A percentile compares a stretch with the other conserved stretches of the same genome.
phyloP scores from a whole-genome alignment of 2,888 invertebrate species.

The Drosophila mimica region DNA sequence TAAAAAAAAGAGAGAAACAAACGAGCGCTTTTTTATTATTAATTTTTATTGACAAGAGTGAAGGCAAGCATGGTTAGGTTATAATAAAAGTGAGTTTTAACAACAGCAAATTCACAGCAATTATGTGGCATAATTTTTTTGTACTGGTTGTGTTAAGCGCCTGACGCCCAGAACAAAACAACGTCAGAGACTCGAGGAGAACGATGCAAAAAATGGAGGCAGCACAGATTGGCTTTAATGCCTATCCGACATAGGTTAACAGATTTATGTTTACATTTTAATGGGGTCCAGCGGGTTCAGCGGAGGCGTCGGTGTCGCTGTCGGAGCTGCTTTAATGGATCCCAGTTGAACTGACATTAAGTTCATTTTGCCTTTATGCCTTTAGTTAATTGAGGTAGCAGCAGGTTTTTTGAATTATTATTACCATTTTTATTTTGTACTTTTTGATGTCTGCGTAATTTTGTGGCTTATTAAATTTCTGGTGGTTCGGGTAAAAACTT shows the following conservation, averaged over 20 bases:
- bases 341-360: slow-evolving; percentile 48
- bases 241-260: slow-evolving; percentile 20
- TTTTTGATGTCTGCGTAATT: slow-evolving; percentile 49
- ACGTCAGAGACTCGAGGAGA: slow-evolving; percentile 15
- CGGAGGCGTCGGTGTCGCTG: slow-evolving; percentile 16
- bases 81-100: slow-evolving; percentile 48
- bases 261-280: slow-evolving; percentile 42
- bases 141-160: slow-evolving; percentile 19
- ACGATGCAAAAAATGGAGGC: slow-evolving; percentile 23
- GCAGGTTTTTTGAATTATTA: slow-evolving; percentile 64
- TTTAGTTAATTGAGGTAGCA: slow-evolving; percentile 65
- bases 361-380: slow-evolving; percentile 51
- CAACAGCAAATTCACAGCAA: slow-evolving; percentile 44
- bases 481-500: slow-evolving; percentile 31
- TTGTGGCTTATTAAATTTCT: slow-evolving; percentile 55
- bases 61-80: slow-evolving; percentile 13
- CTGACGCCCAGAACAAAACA: slow-evolving; percentile 44
- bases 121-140: slow-evolving; percentile 27
- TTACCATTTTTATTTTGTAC: slow-evolving; percentile 24
- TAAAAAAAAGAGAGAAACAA: neutral
- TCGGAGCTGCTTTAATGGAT: slow-evolving; percentile 46
- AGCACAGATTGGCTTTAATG: slow-evolving; percentile 30
- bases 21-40: slow-evolving; percentile 24
- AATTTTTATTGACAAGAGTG: slow-evolving; percentile 47
- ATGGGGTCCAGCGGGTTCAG: slow-evolving; percentile 23